Base-by-base conservation (phyloP, 2,113 vertebrate species). In the Meleagris gallopavo region DNA sequence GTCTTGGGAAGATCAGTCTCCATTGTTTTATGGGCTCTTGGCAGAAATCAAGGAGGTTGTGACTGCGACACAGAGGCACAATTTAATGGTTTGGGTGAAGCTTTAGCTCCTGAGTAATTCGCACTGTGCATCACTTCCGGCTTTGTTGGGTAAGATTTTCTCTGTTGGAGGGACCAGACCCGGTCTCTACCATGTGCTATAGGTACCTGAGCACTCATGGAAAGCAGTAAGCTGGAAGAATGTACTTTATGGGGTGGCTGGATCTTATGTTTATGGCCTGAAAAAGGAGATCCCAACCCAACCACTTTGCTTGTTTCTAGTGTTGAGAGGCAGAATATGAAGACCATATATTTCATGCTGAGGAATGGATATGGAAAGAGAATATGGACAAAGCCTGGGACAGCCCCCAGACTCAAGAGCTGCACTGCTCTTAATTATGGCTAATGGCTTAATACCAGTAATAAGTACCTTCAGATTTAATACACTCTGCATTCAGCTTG, bases 191-290 rank as follows among this genome's bases (percentile, higher is more conserved):
- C 21, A 29, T 1, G 0, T 71, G 70, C 74, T 21, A 30, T 3
- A 27, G 45, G 30, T 11, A 11, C n/a, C 20, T 61, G 43, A 64
- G 73, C 77, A 21, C 40, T 46, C 77, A 72, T 3, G 61, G 74
- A 52, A 67, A 78, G 66, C 50, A 38, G 67, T 18, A 46, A 52
- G 74, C 61, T 55, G 74, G 32, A 86, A 62, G 83, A 92, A 84
- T 60, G 80, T 40, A 11, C 57, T 90, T 95, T 84, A 92, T 61
- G 43, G 74, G 57, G 73, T 92, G 81, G 73, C 73, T 75, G 84
- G 81, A 61, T 92, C 61, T 7, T 50, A 86, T 62, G 66, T 92
- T 95, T 91, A 94, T 48, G 78, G 81, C 48, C 91, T 96, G 91
- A 95, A 94, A 90, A 22, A 91, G 54, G 87, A 95, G 93, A 82